These are phyloP conservation scores for Temnothorax nylanderi DNA, from an alignment of 1,140 invertebrate species.

Conservation along the genomic window DNA sequence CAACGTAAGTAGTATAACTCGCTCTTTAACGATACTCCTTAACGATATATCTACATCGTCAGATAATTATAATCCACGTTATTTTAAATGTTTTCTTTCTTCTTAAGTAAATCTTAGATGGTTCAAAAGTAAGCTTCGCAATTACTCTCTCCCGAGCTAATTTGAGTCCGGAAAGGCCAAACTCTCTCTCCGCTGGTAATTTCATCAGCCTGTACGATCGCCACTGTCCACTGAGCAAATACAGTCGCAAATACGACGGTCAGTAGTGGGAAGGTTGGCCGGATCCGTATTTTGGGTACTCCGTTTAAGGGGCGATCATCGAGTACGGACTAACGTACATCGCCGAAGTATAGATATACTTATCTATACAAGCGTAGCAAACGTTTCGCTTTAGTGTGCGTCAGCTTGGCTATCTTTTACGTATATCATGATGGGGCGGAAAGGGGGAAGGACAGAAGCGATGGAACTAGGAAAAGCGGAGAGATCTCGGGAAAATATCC, in stretches of 20 bases:
- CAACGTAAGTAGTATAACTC: background rate
- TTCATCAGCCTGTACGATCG: slow-evolving; percentile 61
- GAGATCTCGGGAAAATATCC: slow-evolving; percentile 20
- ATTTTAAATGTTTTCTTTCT: background rate
- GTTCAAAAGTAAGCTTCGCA: background rate
- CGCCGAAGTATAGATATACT: too few relatives aligned
- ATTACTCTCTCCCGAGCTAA: slow-evolving; percentile 9
- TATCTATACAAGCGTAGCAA: slow-evolving; percentile 63
- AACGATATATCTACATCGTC: background rate
- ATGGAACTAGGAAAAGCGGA: background rate
- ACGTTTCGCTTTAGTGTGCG: slow-evolving; percentile 58
- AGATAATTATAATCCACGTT: background rate
- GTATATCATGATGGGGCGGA: slow-evolving; percentile 5
- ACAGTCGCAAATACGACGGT: slow-evolving; percentile 16
- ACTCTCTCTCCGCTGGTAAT: slow-evolving; percentile 27
- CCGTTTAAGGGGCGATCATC: slow-evolving; percentile 63
- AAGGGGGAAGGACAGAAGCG: background rate
- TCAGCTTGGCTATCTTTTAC: slow-evolving; percentile 59
- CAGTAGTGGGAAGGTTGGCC: background rate
- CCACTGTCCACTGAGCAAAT: slow-evolving; percentile 56
- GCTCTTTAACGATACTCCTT: background rate
- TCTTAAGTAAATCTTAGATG: background rate
- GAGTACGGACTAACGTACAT: background rate
- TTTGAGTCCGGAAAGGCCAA: background rate
- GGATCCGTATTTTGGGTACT: slow-evolving; percentile 42